Evolutionary conservation across 2,113 vertebrate species (phyloP), one percentile per base, ranked within the genome.

Genomic region (Notechis scutatus): DNA sequence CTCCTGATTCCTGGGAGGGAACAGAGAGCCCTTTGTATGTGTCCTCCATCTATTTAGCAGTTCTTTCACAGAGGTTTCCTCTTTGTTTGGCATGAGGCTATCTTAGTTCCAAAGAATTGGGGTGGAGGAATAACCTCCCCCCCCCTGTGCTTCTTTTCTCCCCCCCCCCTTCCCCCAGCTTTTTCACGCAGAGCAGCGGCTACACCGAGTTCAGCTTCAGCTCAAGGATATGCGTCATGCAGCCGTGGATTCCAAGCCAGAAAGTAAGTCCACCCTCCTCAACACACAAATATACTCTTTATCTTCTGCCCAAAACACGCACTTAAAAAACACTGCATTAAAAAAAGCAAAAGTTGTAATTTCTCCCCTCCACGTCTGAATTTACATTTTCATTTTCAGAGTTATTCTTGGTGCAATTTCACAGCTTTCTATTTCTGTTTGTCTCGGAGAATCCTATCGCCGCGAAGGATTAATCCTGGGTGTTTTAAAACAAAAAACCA

Each of bases 161-260:
- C 8, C 24, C 59, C 61, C 26, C 0, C 29, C 29, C 11, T n/a
- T n/a, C n/a, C 29, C 4, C 0, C 96, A 99, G 99, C 96, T 99
- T 57, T 99, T 99, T 96, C 98, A 98, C 34, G 97, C 98, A 0
- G 98, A 99, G 94, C 99, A 99, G 97, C 98, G 98, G 93, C 96
- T 99, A 93, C 99, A 99, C 95, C 98, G 99, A 96, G 98, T 96
- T 10, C 98, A 98, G 94, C 97, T 98, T 91, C 99, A 99, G 95
- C 97, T 99, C 97, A 99, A 99, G 95, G 98, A 98, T 96, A 98
- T 99, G 98, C 98, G 97, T 85, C 98, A 98, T 34, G 98, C 99
- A 45, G 98, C 98, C 29, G 97, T 98, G 92, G 99, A 99, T 97
- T 98, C 99, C 93, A 99, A 98, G 94, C 99, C 99, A 94, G 99